These are phyloP conservation scores for Clarias batrachus DNA, from an alignment of 2,113 vertebrate species.

Conservation along the genomic window DNA sequence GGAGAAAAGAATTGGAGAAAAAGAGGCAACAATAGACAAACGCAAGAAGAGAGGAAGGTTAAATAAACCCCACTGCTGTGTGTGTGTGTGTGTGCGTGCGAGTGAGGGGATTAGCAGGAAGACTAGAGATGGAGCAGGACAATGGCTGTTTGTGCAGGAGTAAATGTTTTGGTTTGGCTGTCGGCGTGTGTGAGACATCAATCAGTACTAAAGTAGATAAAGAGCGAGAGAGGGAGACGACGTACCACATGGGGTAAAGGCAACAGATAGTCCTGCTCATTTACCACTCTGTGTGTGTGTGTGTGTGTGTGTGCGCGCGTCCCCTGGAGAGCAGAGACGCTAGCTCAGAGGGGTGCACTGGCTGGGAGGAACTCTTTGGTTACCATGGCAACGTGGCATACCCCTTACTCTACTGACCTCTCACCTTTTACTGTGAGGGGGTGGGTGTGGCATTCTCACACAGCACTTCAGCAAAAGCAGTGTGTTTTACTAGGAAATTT, in stretches of 20 bases:
- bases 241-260: conserved; percentile 39
- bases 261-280: conserved; percentile 54
- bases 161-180: conserved; percentile 37
- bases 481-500: background rate
- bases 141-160: conserved; percentile 22
- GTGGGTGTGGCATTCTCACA: background rate
- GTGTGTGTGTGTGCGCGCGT: background rate
- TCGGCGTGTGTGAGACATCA: conserved; percentile 40
- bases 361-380: background rate
- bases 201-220: conserved; percentile 33
- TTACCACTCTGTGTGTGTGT: background rate
- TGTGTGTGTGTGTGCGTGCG: conserved; percentile 43
- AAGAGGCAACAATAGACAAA: conserved; percentile 8
- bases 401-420: conserved; percentile 24
- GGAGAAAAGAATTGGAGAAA: background rate
- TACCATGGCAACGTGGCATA: conserved; percentile 26
- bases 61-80: background rate
- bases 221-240: conserved; percentile 46
- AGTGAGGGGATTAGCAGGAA: conserved; percentile 47
- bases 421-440: conserved; percentile 1
- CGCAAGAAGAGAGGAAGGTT: conserved; percentile 15
- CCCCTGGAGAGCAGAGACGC: conserved; percentile 10
- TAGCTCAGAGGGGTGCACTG: conserved; percentile 13
- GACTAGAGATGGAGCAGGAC: conserved; percentile 25
- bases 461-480: background rate